These are phyloP conservation scores for Urocolius indicus DNA, from an alignment of 2,113 vertebrate genomes.

Conservation along the genomic window DNA sequence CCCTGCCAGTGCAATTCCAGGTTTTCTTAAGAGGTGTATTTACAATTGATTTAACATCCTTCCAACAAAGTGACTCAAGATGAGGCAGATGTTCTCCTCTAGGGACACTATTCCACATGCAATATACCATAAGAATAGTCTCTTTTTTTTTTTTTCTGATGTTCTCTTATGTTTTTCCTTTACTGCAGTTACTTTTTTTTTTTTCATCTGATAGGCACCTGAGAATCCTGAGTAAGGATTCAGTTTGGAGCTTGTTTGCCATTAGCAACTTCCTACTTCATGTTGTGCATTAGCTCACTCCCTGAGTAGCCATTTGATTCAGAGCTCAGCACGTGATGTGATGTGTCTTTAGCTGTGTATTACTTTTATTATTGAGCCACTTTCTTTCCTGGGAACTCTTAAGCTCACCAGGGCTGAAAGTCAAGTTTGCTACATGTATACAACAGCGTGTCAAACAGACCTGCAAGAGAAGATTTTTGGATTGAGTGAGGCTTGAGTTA, in stretches of 20 bases:
- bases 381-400: neutral
- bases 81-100: neutral
- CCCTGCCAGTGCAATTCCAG: neutral
- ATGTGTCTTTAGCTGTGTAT: neutral
- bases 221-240: neutral
- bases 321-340: neutral
- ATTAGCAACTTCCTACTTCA: neutral
- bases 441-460: neutral
- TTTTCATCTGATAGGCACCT: neutral
- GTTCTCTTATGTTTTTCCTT: neutral
- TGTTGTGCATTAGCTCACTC: neutral
- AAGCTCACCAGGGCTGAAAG: neutral
- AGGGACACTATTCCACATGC: neutral
- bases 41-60: neutral
- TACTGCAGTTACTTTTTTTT: neutral
- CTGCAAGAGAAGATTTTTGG: neutral
- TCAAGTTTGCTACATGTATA: neutral
- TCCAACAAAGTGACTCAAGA: neutral
- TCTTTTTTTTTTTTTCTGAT: neutral
- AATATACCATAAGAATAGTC: neutral
- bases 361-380: neutral
- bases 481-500: neutral
- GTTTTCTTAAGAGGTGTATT: neutral
- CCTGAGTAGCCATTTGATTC: neutral
- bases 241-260: neutral